Conservation (phyloP, 2,797 vertebrate species). For the Orientallactaga sibirica region DNA sequence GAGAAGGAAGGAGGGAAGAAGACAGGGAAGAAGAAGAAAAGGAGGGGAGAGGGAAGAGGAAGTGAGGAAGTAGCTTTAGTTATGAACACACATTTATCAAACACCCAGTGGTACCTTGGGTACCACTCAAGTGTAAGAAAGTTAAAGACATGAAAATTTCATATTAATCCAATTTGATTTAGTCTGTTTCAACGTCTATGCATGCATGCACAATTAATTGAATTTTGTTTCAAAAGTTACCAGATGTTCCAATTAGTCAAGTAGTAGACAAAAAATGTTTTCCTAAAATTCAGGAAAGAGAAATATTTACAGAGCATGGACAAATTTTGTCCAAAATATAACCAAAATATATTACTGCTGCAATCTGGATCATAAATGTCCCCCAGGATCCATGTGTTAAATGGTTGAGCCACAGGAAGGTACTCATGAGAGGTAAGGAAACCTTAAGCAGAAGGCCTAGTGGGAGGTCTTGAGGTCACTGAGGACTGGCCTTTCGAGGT, state of each 20-base stretch:
- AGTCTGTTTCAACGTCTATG: conserved; percentile 3
- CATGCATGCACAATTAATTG: neutral
- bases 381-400: neutral
- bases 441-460: neutral
- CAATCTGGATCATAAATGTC: neutral
- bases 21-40: neutral
- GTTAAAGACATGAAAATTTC: neutral
- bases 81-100: neutral
- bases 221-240: conserved; percentile 31
- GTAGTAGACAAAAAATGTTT: conserved; percentile 8
- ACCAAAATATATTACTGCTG: neutral
- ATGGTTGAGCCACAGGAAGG: neutral
- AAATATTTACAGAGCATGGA: conserved; percentile 22
- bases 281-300: conserved; percentile 21
- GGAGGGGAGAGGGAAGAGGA: too few species aligned
- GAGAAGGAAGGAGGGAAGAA: too few species aligned
- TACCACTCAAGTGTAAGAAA: conserved; percentile 47
- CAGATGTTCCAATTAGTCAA: conserved; percentile 7
- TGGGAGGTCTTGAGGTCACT: neutral
- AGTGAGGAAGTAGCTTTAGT: neutral
- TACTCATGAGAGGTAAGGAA: neutral
- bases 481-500: neutral
- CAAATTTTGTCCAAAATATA: neutral
- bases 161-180: neutral
- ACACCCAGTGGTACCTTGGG: neutral